A percentile compares a stretch with the other conserved stretches of the same genome.
Conservation (phyloP, 1,140 invertebrate genomes). For the Delia radicum region DNA sequence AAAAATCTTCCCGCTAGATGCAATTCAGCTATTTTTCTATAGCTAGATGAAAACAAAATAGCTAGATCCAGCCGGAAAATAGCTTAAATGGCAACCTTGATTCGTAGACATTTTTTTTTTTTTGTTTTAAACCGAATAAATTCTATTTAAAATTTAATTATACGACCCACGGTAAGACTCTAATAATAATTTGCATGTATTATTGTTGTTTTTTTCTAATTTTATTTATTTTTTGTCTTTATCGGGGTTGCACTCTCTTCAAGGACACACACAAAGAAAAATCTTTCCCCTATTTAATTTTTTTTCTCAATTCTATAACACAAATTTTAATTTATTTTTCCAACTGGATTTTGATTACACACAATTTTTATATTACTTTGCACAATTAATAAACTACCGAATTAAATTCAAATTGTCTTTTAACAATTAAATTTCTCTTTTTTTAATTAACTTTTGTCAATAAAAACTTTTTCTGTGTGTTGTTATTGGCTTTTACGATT, state of each 20-base stretch:
- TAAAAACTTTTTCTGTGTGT: not conserved
- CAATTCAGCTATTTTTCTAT: no score
- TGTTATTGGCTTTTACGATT: not conserved
- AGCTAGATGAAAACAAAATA: no score
- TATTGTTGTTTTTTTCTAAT: not conserved
- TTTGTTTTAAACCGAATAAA: no score
- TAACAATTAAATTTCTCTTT: not conserved
- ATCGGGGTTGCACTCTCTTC: not conserved
- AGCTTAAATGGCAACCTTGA: no score
- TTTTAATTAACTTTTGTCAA: not conserved
- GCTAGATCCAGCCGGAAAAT: no score
- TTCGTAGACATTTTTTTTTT: conserved; percentile 39
- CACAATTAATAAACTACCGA: not conserved
- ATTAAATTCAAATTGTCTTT: not conserved
- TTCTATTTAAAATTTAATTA: no score
- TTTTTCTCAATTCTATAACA: no score
- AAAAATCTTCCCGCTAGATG: no score
- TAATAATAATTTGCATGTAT: not conserved
- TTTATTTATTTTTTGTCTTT: not conserved
- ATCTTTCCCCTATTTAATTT: not conserved
- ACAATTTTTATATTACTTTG: not conserved
- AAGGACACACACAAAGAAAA: conserved; percentile 15
- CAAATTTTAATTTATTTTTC: not conserved
- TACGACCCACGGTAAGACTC: not conserved
- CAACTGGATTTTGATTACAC: not conserved